phyloP scores from a whole-genome alignment of 1,140 invertebrate genomes.

The Sminthurinus signatus region DNA sequence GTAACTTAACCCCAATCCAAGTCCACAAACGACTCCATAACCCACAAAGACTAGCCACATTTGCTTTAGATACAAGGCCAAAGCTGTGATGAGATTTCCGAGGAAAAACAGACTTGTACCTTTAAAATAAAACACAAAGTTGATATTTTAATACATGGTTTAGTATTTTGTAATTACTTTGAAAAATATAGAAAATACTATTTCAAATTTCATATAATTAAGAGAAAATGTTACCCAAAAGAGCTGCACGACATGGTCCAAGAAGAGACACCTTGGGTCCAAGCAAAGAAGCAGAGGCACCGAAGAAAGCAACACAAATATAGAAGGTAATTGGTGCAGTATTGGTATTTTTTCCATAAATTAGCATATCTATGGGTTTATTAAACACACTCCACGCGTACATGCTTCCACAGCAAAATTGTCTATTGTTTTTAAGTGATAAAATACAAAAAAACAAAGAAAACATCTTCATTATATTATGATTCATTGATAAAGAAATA shows the following conservation, averaged over 20 bases:
- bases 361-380: slow-evolving; percentile 30
- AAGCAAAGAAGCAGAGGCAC: slow-evolving; percentile 21
- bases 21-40: slow-evolving; percentile 28
- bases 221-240: too few species aligned
- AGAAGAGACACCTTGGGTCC: slow-evolving; percentile 15
- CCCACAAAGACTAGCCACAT: slow-evolving; percentile 36
- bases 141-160: too few species aligned
- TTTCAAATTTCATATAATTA: too few species aligned
- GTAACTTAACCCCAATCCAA: slow-evolving; percentile 32
- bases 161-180: too few species aligned
- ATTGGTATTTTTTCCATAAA: slow-evolving; percentile 19
- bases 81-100: slow-evolving; percentile 25
- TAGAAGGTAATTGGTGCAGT: slow-evolving; percentile 37
- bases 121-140: neutral
- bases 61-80: slow-evolving; percentile 21
- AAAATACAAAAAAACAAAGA: too few species aligned
- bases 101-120: slow-evolving; percentile 19
- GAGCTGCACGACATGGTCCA: too few species aligned
- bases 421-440: too few species aligned
- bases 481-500: too few species aligned
- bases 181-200: too few species aligned
- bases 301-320: slow-evolving; percentile 28
- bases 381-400: slow-evolving; percentile 36
- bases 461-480: too few species aligned
- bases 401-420: slow-evolving; percentile 38